phyloP scores from a whole-genome alignment of 2,113 vertebrate genomes.

The Ascaphus truei region DNA sequence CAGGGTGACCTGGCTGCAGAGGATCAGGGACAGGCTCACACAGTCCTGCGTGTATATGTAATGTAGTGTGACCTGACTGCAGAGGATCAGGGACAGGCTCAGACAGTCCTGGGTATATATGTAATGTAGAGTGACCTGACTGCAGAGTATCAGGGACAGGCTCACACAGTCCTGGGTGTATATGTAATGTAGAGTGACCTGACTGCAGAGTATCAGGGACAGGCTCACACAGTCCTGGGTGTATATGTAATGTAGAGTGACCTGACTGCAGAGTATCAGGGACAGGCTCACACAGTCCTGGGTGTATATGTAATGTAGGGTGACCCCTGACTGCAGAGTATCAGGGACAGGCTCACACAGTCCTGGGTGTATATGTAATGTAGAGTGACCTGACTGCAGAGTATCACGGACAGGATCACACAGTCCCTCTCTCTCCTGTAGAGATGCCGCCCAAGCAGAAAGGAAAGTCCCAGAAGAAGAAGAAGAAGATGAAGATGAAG shows the following conservation, averaged over 20 bases:
- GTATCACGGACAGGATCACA: neutral
- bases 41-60: neutral
- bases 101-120: neutral
- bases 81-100: neutral
- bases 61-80: no score
- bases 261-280: neutral
- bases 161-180: neutral
- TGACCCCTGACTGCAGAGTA: neutral
- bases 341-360: neutral
- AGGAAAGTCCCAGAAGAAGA: slow-evolving; percentile 1
- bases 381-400: neutral
- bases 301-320: no score
- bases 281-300: neutral
- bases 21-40: neutral
- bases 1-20: neutral
- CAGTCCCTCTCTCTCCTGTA: neutral
- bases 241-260: neutral
- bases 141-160: neutral
- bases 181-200: neutral
- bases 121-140: neutral
- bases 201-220: no score
- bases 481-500: slow-evolving; percentile 12
- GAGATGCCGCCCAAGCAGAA: slow-evolving; percentile 12
- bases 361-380: neutral
- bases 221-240: no score